These are phyloP conservation scores for Salpingus planirostris DNA, from an alignment of 2,888 invertebrate species.

Conservation along the genomic window DNA sequence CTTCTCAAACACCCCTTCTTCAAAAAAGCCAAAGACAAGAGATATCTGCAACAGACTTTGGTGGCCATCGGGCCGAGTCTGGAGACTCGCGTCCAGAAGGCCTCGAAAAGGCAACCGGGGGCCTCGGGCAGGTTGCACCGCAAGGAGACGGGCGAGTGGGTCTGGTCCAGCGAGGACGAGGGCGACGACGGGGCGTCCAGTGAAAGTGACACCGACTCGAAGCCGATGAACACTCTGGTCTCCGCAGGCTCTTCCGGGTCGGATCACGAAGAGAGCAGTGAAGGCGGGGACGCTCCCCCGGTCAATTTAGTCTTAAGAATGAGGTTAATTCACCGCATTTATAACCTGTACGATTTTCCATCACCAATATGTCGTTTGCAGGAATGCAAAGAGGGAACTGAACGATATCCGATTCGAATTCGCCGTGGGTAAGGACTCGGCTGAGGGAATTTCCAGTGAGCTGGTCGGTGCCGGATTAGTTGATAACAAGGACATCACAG, in stretches of 20 bases:
- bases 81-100: slow-evolving; percentile 85
- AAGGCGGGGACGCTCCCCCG: slow-evolving; percentile 34
- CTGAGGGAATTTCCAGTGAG: slow-evolving; percentile 90
- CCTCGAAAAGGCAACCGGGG: slow-evolving; percentile 74
- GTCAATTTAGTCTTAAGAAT: slow-evolving; percentile 83
- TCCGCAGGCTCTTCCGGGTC: slow-evolving; percentile 39
- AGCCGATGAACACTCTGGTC: slow-evolving; percentile 42
- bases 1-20: slow-evolving; percentile 95
- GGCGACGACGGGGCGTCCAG: slow-evolving; percentile 56
- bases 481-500: slow-evolving; percentile 80
- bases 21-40: slow-evolving; percentile 92
- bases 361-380: too few relatives aligned
- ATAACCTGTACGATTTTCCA: too few relatives aligned
- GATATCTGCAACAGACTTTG: slow-evolving; percentile 76
- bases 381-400: slow-evolving; percentile 81
- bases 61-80: slow-evolving; percentile 80
- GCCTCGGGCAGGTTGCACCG: slow-evolving; percentile 79
- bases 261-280: slow-evolving; percentile 41
- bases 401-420: slow-evolving; percentile 98
- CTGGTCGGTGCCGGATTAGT: slow-evolving; percentile 92
- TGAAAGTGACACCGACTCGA: slow-evolving; percentile 45
- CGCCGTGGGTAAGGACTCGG: slow-evolving; percentile 76
- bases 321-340: slow-evolving; percentile 46
- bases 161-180: slow-evolving; percentile 93
- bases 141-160: slow-evolving; percentile 96